These are phyloP conservation scores for Latheticus oryzae DNA, from an alignment of 2,888 invertebrate species.

Conservation along the genomic window DNA sequence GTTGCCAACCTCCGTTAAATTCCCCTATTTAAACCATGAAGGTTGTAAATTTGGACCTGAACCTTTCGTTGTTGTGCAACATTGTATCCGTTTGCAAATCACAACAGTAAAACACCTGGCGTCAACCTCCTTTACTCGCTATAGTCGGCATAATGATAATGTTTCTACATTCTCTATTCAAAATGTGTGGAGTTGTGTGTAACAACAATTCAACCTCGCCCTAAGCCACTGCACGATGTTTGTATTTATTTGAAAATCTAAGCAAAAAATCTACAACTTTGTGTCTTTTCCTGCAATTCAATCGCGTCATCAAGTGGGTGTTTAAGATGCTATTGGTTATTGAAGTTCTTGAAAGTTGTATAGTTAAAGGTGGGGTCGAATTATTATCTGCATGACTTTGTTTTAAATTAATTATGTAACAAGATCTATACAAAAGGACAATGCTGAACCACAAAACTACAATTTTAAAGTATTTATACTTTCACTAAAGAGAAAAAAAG, in stretches of 20 bases:
- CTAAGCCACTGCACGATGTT: constrained; percentile 32
- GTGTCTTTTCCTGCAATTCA: constrained; percentile 14
- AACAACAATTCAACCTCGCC: constrained; percentile 32
- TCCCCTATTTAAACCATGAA: constrained; percentile 17
- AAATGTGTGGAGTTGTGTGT: constrained; percentile 26
- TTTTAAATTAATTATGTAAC: constrained; percentile 23
- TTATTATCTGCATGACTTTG: constrained; percentile 24
- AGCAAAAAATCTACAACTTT: constrained; percentile 20
- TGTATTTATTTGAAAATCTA: constrained; percentile 20
- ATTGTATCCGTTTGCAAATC: constrained; percentile 29
- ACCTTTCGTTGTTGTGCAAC: constrained; percentile 32
- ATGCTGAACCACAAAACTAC: constrained; percentile 4
- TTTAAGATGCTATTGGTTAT: constrained; percentile 20
- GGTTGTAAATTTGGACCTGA: constrained; percentile 26
- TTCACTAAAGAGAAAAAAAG: constrained; percentile 22
- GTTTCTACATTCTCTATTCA: constrained; percentile 38
- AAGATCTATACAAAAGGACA: not conserved
- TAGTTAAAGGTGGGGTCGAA: constrained; percentile 14
- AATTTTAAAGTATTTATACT: constrained; percentile 15
- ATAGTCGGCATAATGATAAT: constrained; percentile 28
- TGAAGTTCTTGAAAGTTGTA: constrained; percentile 26
- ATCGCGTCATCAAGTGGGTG: constrained; percentile 20
- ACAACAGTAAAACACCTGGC: constrained; percentile 30
- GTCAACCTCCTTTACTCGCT: constrained; percentile 32
- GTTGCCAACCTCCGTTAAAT: constrained; percentile 6